phyloP scores from a whole-genome alignment of 2,113 vertebrate genomes.

The Proterorhinus semilunaris region DNA sequence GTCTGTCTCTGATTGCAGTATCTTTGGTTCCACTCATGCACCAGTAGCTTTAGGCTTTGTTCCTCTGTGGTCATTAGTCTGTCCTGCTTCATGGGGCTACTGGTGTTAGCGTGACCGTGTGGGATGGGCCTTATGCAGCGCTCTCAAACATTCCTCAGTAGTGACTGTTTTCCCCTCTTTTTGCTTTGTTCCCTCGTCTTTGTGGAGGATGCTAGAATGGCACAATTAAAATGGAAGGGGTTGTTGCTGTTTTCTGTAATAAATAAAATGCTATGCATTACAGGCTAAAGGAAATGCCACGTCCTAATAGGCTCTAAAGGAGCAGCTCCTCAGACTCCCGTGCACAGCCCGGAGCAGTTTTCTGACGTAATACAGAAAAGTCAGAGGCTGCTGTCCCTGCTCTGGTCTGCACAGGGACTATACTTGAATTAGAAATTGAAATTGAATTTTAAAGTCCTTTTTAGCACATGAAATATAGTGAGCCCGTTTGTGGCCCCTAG shows the following conservation, averaged over 20 bases:
- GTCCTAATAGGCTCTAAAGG: conserved; percentile 60
- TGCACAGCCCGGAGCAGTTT: conserved; percentile 76
- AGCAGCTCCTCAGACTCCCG: conserved; percentile 50
- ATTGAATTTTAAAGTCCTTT: conserved; percentile 76
- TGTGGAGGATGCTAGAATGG: conserved; percentile 80
- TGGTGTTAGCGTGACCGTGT: conserved; percentile 15
- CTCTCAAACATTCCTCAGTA: conserved; percentile 49
- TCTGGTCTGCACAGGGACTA: conserved; percentile 79
- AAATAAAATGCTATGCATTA: conserved; percentile 75
- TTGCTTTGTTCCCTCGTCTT: conserved; percentile 38
- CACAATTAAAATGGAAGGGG: conserved; percentile 54
- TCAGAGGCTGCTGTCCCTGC: conserved; percentile 79
- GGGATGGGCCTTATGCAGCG: conserved; percentile 2
- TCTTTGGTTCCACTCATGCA: conserved; percentile 40
- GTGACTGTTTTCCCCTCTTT: conserved; percentile 27
- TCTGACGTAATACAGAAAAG: conserved; percentile 85
- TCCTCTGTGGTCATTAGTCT: conserved; percentile 23
- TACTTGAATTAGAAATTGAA: conserved; percentile 67
- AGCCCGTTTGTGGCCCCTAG: conserved; percentile 59
- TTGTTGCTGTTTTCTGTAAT: conserved; percentile 45
- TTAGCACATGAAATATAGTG: conserved; percentile 61
- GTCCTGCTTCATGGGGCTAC: conserved; percentile 62
- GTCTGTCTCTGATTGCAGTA: conserved; percentile 50
- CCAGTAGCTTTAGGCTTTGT: conserved; percentile 26
- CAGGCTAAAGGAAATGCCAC: conserved; percentile 77